Evolutionary conservation across 2,797 vertebrate genomes (phyloP).

Genomic region (Enteromius mattozi): DNA sequence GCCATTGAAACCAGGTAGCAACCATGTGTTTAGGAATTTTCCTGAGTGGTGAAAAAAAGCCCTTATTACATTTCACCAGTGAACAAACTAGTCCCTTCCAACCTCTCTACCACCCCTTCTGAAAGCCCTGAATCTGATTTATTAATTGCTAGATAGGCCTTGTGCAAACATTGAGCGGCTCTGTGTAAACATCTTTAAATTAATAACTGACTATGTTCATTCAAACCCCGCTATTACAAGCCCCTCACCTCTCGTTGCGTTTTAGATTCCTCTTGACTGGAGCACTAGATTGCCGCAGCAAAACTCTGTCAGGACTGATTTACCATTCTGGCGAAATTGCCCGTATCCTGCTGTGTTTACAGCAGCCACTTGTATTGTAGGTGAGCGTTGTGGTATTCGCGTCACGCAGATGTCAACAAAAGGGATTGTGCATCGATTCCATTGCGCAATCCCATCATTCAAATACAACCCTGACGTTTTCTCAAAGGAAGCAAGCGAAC

Average conservation of each 20-base stretch:
- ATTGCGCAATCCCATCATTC: neutral
- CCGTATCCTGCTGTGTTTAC: slow-evolving; percentile 31
- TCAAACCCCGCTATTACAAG: slow-evolving; percentile 54
- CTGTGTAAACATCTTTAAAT: slow-evolving; percentile 55
- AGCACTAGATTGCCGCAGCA: slow-evolving; percentile 34
- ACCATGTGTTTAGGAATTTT: slow-evolving; percentile 14
- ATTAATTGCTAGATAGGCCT: slow-evolving; percentile 51
- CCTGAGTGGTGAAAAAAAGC: slow-evolving; percentile 51
- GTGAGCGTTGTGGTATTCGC: slow-evolving; percentile 15
- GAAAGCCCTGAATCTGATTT: slow-evolving; percentile 44
- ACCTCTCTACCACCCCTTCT: neutral
- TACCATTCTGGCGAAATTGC: slow-evolving; percentile 47
- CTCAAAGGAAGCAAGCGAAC: neutral
- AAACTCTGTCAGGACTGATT: slow-evolving; percentile 49
- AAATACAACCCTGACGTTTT: slow-evolving; percentile 7
- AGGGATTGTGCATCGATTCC: slow-evolving; percentile 25
- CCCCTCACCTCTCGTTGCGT: slow-evolving; percentile 22
- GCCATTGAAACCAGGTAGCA: neutral
- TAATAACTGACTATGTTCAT: slow-evolving; percentile 50
- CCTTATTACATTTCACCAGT: slow-evolving; percentile 45
- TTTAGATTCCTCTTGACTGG: slow-evolving; percentile 41
- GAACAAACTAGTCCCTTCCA: slow-evolving; percentile 13
- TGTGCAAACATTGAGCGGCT: slow-evolving; percentile 48
- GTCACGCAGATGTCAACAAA: slow-evolving; percentile 40
- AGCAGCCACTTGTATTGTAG: slow-evolving; percentile 31